Evolutionary conservation across 2,113 vertebrate genomes (phyloP), one percentile per base, ranked within the genome.

Genomic region (Athene noctua): DNA sequence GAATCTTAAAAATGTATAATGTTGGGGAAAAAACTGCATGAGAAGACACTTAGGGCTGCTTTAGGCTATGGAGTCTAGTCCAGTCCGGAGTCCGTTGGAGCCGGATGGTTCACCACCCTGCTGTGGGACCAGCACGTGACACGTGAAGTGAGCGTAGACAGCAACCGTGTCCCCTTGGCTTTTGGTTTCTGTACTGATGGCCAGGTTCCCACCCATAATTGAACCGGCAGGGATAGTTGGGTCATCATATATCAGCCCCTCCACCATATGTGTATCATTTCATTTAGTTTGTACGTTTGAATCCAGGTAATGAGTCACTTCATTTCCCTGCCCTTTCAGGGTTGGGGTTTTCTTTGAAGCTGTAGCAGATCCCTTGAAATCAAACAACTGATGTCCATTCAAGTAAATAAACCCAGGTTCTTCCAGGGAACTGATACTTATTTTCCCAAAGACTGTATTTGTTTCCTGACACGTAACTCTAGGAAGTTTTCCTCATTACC

Each of bases 121-220:
- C 22, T 12, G 5, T 46, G 25, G 15, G 27, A 66, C 27, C 32
- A 71, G 55, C 27, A 51, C 0, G 4, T 0, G 10, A 19, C 34
- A 10, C 4, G 1, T 10, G 42, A 72, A 57, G 52, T 66, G 25
- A 63, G 36, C 14, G 5, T 1, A 19, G 79, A 25, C 54, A 67
- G 26, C 9, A 68, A 12, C 13, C 2, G 1, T 18, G 17, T 47
- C 36, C 42, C 25, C 9, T 40, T 75, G 3, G 27, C 61, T 58
- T 51, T 20, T 38, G 9, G 32, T 22, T 70, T 21, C 42, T 68
- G 6, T 40, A 32, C 4, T 11, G 40, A 42, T 15, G 18, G 26
- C 18, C 38, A 77, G 21, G 15, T 38, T 84, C 8, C 44, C 10
- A 55, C 11, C 4, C 20, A 10, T 13, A 40, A 18, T 4, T 54